Evolutionary conservation across 2,113 vertebrate species (phyloP), one percentile per base, ranked within the genome.

Genomic region (Dasyornis broadbenti): DNA sequence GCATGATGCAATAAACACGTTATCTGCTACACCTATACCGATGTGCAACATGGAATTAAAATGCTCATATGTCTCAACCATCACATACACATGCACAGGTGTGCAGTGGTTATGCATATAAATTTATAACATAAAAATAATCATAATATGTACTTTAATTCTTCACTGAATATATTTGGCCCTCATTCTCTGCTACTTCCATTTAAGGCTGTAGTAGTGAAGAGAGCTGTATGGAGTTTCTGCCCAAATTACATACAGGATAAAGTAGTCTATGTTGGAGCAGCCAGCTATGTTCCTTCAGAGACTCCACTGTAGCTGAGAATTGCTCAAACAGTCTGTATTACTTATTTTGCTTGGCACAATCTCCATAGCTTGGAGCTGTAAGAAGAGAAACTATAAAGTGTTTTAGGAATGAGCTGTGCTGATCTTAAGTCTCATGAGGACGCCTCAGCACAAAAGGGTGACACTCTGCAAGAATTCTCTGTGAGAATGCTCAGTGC

Each of bases 271-370:
- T 93, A 66, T 71, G 68, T 73, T 94, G 93, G 68, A 96, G 60
- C 79, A 95, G 93, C 68, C 85, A 93, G 88, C 71, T 90, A 42
- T 83, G 90, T 93, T 94, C 75, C 82, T 91, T 95, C 85, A 86
- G 94, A 94, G 86, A 92, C 77, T 94, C 61, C 57, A 79, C 45
- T 91, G 76, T 23, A 96, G 83, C 89, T 94, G 91, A 89, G 91
- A 95, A 64, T 73, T 90, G 90, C 93, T 90, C 71, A 54, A 89
- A 82, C 84, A 77, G 85, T 88, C 95, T 96, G 68, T 85, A 91
- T 91, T 93, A 91, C 92, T 92, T 95, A 75, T 95, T 96, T 95
- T 88, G 39, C 72, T 97, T 97, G 96, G 94, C 96, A 93, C 69
- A 75, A 23, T 35, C 76, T 90, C 92, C 59, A 37, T 30, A 90